Base-by-base conservation (phyloP, 2,888 invertebrate genomes). In the Caradrina kadenii region DNA sequence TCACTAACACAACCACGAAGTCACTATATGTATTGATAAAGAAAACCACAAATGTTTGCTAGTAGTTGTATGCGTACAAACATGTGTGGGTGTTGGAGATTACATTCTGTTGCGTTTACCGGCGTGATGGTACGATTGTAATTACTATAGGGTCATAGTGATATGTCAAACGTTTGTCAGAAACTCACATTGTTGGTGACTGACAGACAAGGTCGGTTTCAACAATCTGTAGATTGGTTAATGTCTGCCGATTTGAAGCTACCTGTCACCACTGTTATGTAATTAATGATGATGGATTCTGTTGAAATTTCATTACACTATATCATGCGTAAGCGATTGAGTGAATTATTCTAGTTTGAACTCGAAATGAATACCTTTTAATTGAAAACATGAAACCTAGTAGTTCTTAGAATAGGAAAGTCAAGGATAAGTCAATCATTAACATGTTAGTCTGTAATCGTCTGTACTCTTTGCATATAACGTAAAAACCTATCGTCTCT, bases 41-140 rank as follows among this genome's bases (percentile, higher is more conserved):
- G 86, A 88, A 90, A 91, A 90, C 89, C 89, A 88, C 91, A 90
- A 88, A 86, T 90, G 80, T 82, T 73, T 69, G 72, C 31, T 31
- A 67, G 89, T 88, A 88, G 85, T 86, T 85, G 75, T 83, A 78
- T 81, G 82, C 81, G 83, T 75, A 87, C 81, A 86, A 84, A 87
- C 80, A 82, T 84, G 88, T 91, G 91, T 91, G 88, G 82, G 91
- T 87, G 87, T 81, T 76, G 76, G 75, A 87, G 88, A 89, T 88
- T 87, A 89, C 86, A 87, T 88, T 86, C 64, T 82, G 85, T 86
- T 81, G 79, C 81, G 85, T 86, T 88, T 86, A 84, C 80, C 58
- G 73, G 76, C 76, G 74, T 79, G 78, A 84, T 88, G 85, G 82
- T 83, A 87, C 74, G 79, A 85, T 83, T 83, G 84, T 85, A 87